Evolutionary conservation across 2,113 vertebrate species (phyloP).

Genomic region (Bufo gargarizans): DNA sequence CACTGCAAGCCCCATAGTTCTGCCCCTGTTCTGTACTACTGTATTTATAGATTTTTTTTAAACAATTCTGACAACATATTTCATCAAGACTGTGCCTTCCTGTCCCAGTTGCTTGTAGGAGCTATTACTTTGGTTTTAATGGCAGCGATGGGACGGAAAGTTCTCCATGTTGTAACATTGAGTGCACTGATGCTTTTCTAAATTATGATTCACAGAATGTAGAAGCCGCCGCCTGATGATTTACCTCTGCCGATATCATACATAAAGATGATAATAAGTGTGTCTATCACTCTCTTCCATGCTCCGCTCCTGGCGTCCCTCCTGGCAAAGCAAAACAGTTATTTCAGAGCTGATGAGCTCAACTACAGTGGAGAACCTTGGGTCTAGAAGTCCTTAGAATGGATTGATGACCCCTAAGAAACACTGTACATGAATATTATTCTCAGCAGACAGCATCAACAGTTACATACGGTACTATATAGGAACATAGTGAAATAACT

Average conservation of each 20-base stretch:
- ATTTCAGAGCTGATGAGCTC: not conserved
- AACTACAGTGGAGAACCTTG: not conserved
- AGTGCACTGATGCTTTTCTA: not conserved
- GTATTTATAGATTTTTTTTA: not conserved
- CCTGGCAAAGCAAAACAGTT: slow-evolving; percentile 24
- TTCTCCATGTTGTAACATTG: not conserved
- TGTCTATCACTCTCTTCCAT: not conserved
- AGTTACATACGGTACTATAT: not conserved
- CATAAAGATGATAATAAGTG: slow-evolving; percentile 38
- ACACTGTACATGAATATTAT: slow-evolving; percentile 16
- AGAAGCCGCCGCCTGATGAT: not conserved
- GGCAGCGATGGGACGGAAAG: not conserved
- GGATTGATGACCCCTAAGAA: not conserved
- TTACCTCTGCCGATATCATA: not conserved
- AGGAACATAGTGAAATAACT: slow-evolving; percentile 1
- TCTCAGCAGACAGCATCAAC: not conserved
- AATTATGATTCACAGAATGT: slow-evolving; percentile 2
- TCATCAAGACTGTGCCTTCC: not conserved
- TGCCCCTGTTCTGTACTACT: no score
- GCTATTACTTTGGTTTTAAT: not conserved
- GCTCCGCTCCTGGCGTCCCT: slow-evolving; percentile 1
- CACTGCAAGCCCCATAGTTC: no score
- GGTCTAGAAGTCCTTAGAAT: not conserved
- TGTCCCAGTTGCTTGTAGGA: not conserved
- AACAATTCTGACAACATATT: not conserved